These are phyloP conservation scores for Alaudala cheleensis DNA, from an alignment of 2,113 vertebrate genomes.

Conservation along the genomic window DNA sequence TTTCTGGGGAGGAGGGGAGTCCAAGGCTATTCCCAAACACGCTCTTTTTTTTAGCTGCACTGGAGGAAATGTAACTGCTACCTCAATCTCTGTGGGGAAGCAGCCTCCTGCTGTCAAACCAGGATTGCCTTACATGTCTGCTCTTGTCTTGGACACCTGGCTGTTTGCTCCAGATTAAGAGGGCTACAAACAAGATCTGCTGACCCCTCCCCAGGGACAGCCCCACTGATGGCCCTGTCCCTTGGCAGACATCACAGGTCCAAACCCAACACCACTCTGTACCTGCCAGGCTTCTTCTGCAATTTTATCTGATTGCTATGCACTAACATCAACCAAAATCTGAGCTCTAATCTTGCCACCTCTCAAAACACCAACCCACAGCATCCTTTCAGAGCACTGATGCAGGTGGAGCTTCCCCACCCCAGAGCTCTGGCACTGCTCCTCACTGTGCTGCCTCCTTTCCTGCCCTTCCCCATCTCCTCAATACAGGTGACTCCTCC, in stretches of 20 bases:
- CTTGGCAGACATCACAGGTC: background rate
- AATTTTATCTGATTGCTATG: background rate
- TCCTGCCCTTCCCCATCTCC: background rate
- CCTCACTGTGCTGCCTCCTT: background rate
- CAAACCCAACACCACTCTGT: background rate
- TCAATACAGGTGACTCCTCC: rapidly evolving
- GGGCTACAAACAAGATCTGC: background rate
- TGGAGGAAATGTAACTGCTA: background rate
- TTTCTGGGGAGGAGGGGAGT: background rate
- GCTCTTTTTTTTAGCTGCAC: background rate
- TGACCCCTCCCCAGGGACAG: background rate
- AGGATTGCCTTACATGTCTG: background rate
- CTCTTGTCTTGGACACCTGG: background rate
- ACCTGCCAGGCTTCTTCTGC: background rate
- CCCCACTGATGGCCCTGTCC: background rate
- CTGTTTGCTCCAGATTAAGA: background rate
- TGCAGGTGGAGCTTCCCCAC: background rate
- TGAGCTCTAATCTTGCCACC: background rate
- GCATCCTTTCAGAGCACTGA: background rate
- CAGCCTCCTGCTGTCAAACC: background rate
- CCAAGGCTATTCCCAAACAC: background rate
- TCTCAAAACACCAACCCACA: background rate
- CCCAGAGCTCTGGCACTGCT: background rate
- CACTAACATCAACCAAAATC: background rate
- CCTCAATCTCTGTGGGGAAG: background rate